A percentile compares a stretch with the other conserved stretches of the same genome.
Evolutionary conservation across 2,113 vertebrate species (phyloP).

Genomic region (Anolis carolinensis): DNA sequence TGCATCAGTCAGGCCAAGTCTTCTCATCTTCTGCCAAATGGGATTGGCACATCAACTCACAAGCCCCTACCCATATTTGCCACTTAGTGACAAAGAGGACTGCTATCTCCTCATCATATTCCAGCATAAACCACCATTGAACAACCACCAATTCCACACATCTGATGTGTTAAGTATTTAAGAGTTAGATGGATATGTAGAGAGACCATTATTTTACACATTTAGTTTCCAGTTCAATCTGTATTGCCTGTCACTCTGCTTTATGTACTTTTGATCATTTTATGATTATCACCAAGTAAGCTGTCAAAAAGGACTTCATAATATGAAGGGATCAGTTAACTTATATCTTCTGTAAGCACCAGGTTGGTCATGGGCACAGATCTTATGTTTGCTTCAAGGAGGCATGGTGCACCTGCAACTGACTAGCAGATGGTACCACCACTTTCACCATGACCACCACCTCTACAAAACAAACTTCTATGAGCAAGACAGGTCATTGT

Average conservation of each 20-base stretch:
- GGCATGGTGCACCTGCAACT: neutral
- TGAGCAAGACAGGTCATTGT: neutral
- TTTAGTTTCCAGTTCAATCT: neutral
- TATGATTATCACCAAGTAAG: neutral
- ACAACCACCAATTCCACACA: neutral
- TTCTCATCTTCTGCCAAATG: neutral
- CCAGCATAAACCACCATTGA: neutral
- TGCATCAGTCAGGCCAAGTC: neutral
- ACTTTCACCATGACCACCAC: no score
- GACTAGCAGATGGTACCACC: neutral
- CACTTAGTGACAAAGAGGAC: neutral
- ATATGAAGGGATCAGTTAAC: neutral
- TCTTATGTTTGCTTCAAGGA: neutral
- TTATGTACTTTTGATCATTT: neutral
- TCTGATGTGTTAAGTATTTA: neutral
- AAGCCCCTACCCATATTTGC: neutral
- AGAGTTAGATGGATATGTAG: neutral
- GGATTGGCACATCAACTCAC: neutral
- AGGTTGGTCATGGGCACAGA: neutral
- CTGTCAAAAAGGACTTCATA: neutral
- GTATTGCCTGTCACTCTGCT: neutral
- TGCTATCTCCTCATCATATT: neutral
- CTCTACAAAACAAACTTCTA: neutral
- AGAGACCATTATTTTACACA: neutral
- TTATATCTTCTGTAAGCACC: no score